Conservation (phyloP, 2,113 vertebrate species). For the Plecturocebus donacophilus region DNA sequence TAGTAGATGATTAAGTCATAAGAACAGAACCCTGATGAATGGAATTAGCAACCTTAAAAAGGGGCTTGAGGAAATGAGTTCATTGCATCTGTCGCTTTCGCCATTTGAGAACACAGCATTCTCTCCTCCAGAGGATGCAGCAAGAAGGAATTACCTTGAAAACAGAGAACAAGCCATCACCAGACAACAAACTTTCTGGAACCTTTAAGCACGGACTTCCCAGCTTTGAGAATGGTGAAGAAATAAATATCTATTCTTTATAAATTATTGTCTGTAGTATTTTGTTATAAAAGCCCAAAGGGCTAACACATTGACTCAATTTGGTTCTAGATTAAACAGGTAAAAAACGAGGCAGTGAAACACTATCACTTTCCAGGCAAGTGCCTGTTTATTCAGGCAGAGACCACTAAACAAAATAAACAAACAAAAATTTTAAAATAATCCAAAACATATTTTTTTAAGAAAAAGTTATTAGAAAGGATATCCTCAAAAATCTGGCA, state of each 20-base stretch:
- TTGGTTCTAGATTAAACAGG: not conserved
- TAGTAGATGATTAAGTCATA: not conserved
- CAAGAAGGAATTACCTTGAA: not conserved
- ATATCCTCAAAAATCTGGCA: not conserved
- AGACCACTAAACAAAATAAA: not conserved
- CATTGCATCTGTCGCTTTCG: not conserved
- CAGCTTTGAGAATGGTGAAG: not conserved
- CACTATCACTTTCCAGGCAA: not conserved
- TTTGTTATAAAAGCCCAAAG: not conserved
- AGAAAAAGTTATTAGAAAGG: not conserved
- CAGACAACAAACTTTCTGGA: not conserved
- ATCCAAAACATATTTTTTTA: not conserved
- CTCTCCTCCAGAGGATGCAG: not conserved
- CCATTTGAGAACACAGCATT: not conserved
- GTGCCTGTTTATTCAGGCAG: not conserved
- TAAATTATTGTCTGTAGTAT: not conserved
- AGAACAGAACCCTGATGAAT: not conserved
- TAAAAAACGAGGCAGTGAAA: not conserved
- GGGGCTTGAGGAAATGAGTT: not conserved
- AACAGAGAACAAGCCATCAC: not conserved
- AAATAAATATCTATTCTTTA: not conserved
- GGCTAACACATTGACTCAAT: not conserved
- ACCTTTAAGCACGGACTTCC: not conserved
- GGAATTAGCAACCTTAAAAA: not conserved
- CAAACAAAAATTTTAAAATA: not conserved